Conservation (phyloP, 2,888 invertebrate species). For the Drosophila suboccidentalis region DNA sequence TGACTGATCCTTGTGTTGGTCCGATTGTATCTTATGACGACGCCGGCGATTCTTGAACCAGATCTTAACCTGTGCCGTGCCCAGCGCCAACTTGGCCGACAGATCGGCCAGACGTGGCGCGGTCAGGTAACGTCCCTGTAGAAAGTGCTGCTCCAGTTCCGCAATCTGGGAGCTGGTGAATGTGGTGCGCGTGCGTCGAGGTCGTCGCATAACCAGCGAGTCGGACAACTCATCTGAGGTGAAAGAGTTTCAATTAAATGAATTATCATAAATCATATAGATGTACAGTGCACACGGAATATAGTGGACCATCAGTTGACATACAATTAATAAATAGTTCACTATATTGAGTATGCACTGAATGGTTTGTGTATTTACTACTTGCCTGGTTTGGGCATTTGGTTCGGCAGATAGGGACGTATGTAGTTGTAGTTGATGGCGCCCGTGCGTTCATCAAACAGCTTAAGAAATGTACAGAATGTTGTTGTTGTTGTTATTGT, state of each 20-base stretch:
- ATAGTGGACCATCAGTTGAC: neutral
- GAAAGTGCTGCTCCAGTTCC: constrained; percentile 77
- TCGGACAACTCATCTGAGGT: constrained; percentile 71
- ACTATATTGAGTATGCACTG: constrained; percentile 2
- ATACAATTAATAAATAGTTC: too few species aligned
- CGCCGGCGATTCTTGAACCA: constrained; percentile 83
- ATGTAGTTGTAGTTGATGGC: constrained; percentile 77
- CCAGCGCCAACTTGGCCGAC: constrained; percentile 72
- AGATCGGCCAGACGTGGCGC: constrained; percentile 71
- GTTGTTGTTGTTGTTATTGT: constrained; percentile 14
- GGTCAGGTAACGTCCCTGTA: constrained; percentile 76
- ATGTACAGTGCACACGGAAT: neutral
- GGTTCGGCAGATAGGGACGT: constrained; percentile 73
- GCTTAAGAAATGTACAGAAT: constrained; percentile 41
- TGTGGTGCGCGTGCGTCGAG: constrained; percentile 78
- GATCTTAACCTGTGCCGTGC: constrained; percentile 76
- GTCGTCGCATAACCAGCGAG: constrained; percentile 75
- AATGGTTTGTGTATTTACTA: neutral
- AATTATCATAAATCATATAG: neutral
- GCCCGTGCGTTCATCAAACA: constrained; percentile 76
- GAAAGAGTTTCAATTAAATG: neutral
- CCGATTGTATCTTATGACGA: constrained; percentile 76
- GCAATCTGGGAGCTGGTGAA: constrained; percentile 79
- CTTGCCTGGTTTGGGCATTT: constrained; percentile 71
- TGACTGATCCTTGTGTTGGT: constrained; percentile 70